Base-by-base conservation (phyloP, 2,113 vertebrate species). In the Scomber colias region DNA sequence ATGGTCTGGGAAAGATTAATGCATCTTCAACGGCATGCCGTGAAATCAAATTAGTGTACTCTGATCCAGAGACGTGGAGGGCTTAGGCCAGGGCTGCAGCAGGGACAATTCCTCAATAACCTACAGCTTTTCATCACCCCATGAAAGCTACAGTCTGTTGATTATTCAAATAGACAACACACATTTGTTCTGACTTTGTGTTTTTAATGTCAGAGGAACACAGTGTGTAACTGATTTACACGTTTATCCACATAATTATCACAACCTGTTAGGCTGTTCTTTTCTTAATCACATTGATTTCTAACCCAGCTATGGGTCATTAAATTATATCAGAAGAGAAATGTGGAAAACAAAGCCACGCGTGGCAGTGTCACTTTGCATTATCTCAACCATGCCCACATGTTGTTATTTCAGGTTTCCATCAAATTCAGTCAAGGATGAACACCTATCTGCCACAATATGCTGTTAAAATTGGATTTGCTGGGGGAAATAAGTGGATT, bases 31-130 rank as follows among this genome's bases (percentile, higher is more conserved):
- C 30, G 61, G 85, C 91, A 81, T 77, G 87, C 93, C 76, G 88
- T 77, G 91, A 97, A 97, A 97, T 97, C 95, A 96, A 97, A 97
- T 97, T 95, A 97, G 95, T 96, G 93, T 96, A 95, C 95, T 95
- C 95, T 95, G 93, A 96, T 95, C 95, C 90, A 81, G 69, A 91
- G 88, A 89, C 80, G 71, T 60, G 57, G 83, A 90, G 89, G 84
- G 89, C 89, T 83, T 81, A 81, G 80, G 84, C 89, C 89, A 55
- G 77, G 77, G 79, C 86, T 19, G 81, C 78, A 57, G 89, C 69
- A 71, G 92, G 93, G 92, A 93, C 93, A 86, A 88, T 87, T 86
- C 92, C 90, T 93, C 86, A 82, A 68, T 90, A 81, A 90, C 83
- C 82, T 77, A 55, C 81, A 72, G 75, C 78, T 79, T 62, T 66